Evolutionary conservation across 2,113 vertebrate species (phyloP).

Genomic region (Raja brachyura): DNA sequence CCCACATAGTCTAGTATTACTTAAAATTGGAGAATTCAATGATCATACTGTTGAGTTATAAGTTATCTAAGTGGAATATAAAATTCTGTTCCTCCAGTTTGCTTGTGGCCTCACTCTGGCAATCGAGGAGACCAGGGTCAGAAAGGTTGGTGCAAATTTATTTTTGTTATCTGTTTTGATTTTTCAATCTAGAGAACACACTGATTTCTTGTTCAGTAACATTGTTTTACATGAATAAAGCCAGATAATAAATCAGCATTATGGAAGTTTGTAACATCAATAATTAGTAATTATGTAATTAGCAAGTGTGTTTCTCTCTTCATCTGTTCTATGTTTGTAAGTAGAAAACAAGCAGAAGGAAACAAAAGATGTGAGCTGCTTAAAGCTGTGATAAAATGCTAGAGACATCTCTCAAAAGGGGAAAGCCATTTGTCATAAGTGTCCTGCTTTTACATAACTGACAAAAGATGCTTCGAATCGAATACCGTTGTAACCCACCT

Average conservation of each 20-base stretch:
- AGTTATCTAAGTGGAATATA: no score
- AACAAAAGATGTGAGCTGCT: background rate
- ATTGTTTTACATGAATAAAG: background rate
- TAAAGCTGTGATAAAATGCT: background rate
- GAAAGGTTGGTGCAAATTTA: background rate
- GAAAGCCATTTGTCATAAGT: background rate
- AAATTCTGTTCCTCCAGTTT: no score
- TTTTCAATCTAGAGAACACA: background rate
- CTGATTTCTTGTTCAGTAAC: background rate
- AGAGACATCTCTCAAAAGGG: background rate
- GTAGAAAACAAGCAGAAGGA: background rate
- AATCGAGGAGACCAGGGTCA: no score
- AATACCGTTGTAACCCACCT: conserved; percentile 3
- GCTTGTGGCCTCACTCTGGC: no score
- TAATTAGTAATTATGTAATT: conserved; percentile 3
- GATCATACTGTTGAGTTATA: no score
- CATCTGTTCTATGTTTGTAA: background rate
- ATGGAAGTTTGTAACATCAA: background rate
- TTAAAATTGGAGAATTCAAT: no score
- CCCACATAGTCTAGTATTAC: no score
- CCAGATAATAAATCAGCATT: background rate
- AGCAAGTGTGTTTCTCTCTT: background rate
- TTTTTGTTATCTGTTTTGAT: background rate
- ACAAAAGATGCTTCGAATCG: background rate
- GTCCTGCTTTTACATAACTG: background rate